Base-by-base conservation (phyloP, 2,797 vertebrate species). In the Eospalax fontanierii region DNA sequence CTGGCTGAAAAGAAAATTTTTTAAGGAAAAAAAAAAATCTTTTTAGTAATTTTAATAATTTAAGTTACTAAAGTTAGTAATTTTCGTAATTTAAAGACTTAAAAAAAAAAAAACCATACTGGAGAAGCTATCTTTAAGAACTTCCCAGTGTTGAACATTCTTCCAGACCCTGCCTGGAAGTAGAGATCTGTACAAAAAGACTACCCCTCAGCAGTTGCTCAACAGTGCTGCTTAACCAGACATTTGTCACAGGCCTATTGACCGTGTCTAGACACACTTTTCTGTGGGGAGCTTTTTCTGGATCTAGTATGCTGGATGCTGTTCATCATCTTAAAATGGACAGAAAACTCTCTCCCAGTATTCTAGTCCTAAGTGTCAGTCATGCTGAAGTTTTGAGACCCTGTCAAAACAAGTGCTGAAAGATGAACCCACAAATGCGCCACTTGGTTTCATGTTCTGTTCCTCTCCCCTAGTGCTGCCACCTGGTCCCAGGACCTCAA, bases 81-180 rank as follows among this genome's bases (percentile, higher is more conserved):
- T 78, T 93, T 96, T 65, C 80, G 61, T 81, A 91, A 93, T 59
- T 91, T 95, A 83, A 61, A 40, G 15, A 46, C 30, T 95, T 26
- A 16, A n/a, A 65, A 43, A 28, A 57, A 40, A n/a, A 16, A n/a
- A 65, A 43, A 28, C 46, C 35, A n/a, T 81, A 40, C 26, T 54
- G 24, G 40, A 11, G 21, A 50, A 6, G 87, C 88, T 93, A 89
- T 61, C 40, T 43, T 85, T 95, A 87, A 85, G 59, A 85, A 87
- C 43, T 22, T 89, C 90, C 16, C 90, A 40, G 66, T 81, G 70
- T 35, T 94, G 46, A 75, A 43, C 19, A 40, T 63, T 89, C 66
- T 91, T 92, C 80, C n/a, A 86, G 10, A 40, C 35, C 16, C 57
- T 87, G 26, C 50, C 19, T 70, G 21, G 46, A 28, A 63, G 15